These are phyloP conservation scores for Setophaga coronata DNA, from an alignment of 2,113 vertebrate species.

Conservation along the genomic window DNA sequence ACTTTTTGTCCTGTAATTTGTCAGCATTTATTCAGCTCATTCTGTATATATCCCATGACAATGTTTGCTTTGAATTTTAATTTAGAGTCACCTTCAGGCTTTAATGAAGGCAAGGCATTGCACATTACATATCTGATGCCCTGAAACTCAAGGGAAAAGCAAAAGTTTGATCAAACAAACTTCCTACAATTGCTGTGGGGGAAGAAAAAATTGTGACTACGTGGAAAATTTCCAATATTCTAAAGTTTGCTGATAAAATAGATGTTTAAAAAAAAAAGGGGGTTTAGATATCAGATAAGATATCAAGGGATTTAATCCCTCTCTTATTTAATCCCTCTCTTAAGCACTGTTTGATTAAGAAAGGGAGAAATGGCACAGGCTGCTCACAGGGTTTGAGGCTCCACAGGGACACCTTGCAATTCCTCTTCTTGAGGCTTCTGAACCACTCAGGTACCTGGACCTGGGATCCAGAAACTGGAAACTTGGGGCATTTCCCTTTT, in stretches of 20 bases:
- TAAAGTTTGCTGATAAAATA: background rate
- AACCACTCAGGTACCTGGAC: background rate
- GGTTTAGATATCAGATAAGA: background rate
- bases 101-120: background rate
- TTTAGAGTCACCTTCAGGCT: background rate
- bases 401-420: rapidly evolving
- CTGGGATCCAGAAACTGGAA: background rate
- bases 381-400: background rate
- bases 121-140: background rate
- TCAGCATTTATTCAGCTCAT: background rate
- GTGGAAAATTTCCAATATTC: background rate
- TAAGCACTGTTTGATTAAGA: background rate
- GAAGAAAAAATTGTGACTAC: background rate
- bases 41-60: background rate
- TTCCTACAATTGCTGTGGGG: background rate
- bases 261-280: background rate
- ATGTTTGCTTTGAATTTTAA: background rate
- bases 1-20: background rate
- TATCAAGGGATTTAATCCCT: background rate
- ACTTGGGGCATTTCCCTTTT: background rate
- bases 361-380: no score
- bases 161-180: background rate
- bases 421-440: background rate
- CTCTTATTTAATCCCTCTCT: background rate
- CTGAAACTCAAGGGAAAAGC: background rate